These are phyloP conservation scores for Pristionchus japonicus DNA, from an alignment of 2,888 invertebrate genomes.

Conservation along the genomic window DNA sequence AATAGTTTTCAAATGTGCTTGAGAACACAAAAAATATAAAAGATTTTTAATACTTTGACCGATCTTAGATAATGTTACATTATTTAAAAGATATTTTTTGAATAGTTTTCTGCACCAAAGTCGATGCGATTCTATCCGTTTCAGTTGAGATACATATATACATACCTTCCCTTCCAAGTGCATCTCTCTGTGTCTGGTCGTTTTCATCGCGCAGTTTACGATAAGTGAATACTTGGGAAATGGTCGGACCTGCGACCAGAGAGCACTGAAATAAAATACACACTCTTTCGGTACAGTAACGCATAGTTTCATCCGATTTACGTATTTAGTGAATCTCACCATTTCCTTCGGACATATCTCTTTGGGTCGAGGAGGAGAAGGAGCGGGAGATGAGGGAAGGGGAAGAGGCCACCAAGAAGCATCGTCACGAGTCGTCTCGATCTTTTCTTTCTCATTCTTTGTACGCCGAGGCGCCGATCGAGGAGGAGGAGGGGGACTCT, in stretches of 20 bases:
- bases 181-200: background rate
- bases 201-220: background rate
- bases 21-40: too few species aligned
- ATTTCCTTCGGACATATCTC: background rate
- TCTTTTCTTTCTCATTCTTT: background rate
- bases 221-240: background rate
- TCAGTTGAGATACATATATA: too few species aligned
- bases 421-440: background rate
- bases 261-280: background rate
- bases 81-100: too few species aligned
- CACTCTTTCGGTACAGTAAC: background rate
- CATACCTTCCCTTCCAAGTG: background rate
- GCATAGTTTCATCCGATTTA: background rate
- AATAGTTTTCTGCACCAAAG: too few species aligned
- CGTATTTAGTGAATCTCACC: background rate
- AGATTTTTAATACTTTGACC: too few species aligned
- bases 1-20: too few species aligned
- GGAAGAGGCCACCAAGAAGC: background rate
- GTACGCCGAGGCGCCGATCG: background rate
- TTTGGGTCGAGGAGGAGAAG: background rate
- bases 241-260: background rate
- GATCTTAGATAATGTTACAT: too few species aligned
- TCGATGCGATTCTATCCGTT: too few species aligned
- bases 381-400: background rate
- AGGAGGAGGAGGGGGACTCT: background rate